These are phyloP conservation scores for Smithornis capensis DNA, from an alignment of 2,113 vertebrate genomes.

Conservation along the genomic window DNA sequence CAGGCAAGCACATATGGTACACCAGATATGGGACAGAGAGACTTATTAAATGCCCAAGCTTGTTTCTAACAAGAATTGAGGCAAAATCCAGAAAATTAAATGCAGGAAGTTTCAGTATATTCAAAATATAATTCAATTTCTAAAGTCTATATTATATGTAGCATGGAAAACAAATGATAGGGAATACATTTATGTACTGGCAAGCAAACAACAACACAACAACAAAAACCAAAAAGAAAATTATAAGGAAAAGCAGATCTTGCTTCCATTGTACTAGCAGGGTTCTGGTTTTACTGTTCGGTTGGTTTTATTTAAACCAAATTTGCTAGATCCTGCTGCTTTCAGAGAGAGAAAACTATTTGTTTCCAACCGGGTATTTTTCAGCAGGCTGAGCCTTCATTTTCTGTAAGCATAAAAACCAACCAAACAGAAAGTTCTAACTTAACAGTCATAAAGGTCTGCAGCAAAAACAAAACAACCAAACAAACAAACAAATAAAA, in stretches of 20 bases:
- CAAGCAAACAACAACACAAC: background rate
- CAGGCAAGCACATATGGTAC: background rate
- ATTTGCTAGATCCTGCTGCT: background rate
- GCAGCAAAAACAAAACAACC: background rate
- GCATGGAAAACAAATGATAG: background rate
- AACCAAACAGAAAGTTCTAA: background rate
- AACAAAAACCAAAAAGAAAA: background rate
- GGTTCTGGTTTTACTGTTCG: background rate
- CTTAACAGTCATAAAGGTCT: background rate
- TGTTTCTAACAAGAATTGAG: background rate
- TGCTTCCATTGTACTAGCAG: background rate
- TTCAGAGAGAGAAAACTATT: background rate
- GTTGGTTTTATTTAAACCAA: background rate
- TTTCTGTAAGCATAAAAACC: background rate
- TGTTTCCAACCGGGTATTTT: background rate
- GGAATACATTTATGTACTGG: background rate
- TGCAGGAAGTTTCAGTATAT: background rate
- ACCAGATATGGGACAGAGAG: background rate
- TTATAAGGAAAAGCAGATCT: background rate
- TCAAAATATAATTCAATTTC: background rate
- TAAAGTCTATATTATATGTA: background rate
- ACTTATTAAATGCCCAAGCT: background rate
- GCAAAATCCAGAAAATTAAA: background rate
- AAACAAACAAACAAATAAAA: background rate
- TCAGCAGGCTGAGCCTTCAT: background rate